These are phyloP conservation scores for Hephaestus fuliginosus DNA, from an alignment of 2,797 vertebrate species.

Conservation along the genomic window DNA sequence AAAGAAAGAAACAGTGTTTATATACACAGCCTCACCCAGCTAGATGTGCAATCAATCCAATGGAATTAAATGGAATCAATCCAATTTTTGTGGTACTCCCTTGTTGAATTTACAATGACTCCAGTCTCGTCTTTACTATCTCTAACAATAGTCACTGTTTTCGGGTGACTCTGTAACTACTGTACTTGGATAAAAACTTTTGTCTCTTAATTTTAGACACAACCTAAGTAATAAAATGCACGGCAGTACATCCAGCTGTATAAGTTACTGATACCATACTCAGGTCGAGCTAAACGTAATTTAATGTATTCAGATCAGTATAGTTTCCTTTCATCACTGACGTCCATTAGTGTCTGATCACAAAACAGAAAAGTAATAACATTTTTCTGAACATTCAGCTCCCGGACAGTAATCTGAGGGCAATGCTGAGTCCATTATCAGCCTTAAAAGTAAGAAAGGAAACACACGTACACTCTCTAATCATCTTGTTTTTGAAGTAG, in stretches of 20 bases:
- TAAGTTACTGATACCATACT: not conserved
- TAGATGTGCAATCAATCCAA: no score
- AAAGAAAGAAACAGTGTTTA: no score
- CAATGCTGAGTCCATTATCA: not conserved
- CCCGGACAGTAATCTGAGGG: not conserved
- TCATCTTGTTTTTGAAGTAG: conserved; percentile 18
- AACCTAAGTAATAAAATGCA: not conserved
- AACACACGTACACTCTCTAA: not conserved
- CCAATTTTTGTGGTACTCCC: not conserved
- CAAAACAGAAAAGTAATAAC: not conserved
- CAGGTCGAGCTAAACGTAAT: not conserved
- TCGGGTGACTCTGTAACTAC: not conserved
- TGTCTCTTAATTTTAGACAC: not conserved
- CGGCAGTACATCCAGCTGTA: not conserved
- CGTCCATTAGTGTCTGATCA: not conserved
- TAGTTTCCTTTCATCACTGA: no score
- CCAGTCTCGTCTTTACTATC: not conserved
- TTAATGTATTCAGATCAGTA: not conserved
- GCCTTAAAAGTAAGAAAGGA: not conserved
- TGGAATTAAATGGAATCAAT: not conserved
- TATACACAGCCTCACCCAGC: no score
- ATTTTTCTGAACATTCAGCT: not conserved
- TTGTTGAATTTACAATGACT: not conserved
- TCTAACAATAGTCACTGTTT: not conserved
- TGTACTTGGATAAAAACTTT: not conserved